These are phyloP conservation scores for Gymnocheta viridis DNA, from an alignment of 2,888 invertebrate genomes.

Conservation along the genomic window DNA sequence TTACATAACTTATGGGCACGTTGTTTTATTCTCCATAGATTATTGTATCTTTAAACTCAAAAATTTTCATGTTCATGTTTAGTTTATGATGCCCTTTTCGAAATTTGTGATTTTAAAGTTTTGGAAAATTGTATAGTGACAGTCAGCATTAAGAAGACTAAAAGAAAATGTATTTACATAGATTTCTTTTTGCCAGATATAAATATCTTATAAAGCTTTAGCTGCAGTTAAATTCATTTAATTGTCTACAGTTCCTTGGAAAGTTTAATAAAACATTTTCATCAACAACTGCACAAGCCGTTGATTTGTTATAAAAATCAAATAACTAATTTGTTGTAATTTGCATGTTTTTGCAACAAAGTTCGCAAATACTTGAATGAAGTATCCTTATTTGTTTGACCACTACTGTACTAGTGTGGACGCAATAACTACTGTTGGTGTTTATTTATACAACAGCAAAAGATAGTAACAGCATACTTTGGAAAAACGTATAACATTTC, in stretches of 20 bases:
- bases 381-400: neutral
- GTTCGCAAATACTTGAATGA: neutral
- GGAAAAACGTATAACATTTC: neutral
- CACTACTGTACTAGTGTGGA: constrained; percentile 13
- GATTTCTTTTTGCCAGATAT: too few relatives aligned
- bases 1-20: constrained; percentile 66
- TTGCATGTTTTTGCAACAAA: neutral
- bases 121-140: neutral
- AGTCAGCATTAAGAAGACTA: neutral
- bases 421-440: constrained; percentile 19
- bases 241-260: too few relatives aligned
- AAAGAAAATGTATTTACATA: neutral
- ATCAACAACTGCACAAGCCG: too few relatives aligned
- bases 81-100: constrained; percentile 64
- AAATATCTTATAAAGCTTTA: too few relatives aligned
- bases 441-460: constrained; percentile 42
- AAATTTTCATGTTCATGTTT: constrained; percentile 64
- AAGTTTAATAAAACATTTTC: too few relatives aligned
- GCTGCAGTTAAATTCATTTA: too few relatives aligned
- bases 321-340: neutral
- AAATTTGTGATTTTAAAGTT: constrained; percentile 23
- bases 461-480: constrained; percentile 9
- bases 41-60: constrained; percentile 66
- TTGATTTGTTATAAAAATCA: too few relatives aligned
- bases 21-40: constrained; percentile 67